These are phyloP conservation scores for Syngnathus acus DNA, from an alignment of 2,797 vertebrate species.

Conservation along the genomic window DNA sequence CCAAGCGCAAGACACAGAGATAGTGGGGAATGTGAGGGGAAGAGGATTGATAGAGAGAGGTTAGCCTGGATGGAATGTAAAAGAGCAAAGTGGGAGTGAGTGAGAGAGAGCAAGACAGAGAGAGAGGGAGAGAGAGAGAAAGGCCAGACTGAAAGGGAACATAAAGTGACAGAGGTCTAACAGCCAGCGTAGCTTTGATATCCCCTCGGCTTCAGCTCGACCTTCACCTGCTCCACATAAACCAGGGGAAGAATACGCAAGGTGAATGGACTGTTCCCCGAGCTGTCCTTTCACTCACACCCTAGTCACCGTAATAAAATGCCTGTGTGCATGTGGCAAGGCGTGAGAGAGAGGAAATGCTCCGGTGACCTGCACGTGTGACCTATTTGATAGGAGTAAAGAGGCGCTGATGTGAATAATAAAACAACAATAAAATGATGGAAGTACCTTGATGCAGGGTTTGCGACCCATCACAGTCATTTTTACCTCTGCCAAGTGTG, in stretches of 20 bases:
- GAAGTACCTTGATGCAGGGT: slow-evolving; percentile 28
- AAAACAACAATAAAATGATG: slow-evolving; percentile 26
- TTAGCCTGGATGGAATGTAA: background rate
- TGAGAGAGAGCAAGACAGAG: slow-evolving; percentile 22
- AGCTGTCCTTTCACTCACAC: slow-evolving; percentile 59
- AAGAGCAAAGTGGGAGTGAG: slow-evolving; percentile 12
- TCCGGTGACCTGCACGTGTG: slow-evolving; percentile 42
- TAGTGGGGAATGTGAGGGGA: slow-evolving; percentile 7
- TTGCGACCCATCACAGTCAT: background rate
- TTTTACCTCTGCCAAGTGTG: background rate
- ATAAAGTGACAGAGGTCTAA: slow-evolving; percentile 55
- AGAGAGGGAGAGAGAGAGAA: slow-evolving; percentile 26
- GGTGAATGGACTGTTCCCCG: slow-evolving; percentile 58
- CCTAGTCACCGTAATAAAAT: slow-evolving; percentile 67
- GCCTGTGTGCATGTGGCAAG: slow-evolving; percentile 47
- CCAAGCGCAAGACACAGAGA: slow-evolving; percentile 16
- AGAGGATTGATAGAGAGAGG: slow-evolving; percentile 1
- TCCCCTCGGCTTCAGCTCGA: slow-evolving; percentile 63
- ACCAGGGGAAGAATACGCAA: slow-evolving; percentile 51
- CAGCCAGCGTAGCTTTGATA: slow-evolving; percentile 64
- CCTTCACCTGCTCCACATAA: slow-evolving; percentile 68
- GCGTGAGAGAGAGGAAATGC: slow-evolving; percentile 51
- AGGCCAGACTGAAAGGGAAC: slow-evolving; percentile 41
- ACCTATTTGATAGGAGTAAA: slow-evolving; percentile 48
- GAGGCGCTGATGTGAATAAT: slow-evolving; percentile 35